Evolutionary conservation across 2,113 vertebrate genomes (phyloP), one percentile per base, ranked within the genome.

Genomic region (Gallinago media): DNA sequence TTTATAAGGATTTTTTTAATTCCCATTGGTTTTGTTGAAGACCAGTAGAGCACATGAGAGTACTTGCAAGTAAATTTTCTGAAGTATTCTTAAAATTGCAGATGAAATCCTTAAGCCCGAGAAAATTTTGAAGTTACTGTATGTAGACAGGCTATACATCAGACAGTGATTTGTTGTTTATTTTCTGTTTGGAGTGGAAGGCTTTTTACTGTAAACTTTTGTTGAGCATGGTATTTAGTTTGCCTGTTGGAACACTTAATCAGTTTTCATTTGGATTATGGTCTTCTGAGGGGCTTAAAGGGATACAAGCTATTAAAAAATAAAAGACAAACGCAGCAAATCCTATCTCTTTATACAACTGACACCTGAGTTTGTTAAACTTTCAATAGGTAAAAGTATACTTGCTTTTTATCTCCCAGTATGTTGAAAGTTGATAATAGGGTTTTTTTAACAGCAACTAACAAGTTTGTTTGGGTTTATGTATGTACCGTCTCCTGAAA

Each of bases 131-230:
- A 90, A 85, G 56, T 89, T 90, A 38, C 20, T 82, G 18, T 70
- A 18, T 80, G 21, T 79, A 83, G 70, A 66, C 8, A 29, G 67
- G 44, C 20, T 65, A 42, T 59, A 55, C 11, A n/a, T 38, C 59
- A 65, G 25, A 81, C 40, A 80, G 32, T 4, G 21, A 46, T 76
- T 79, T 89, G 20, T 67, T 94, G 31, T 77, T 95, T 86, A 52
- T 92, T 95, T 94, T 96, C 17, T 85, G 61, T 95, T 95, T 95
- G 80, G 77, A 95, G 52, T 71, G 54, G 52, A 72, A 66, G 40
- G 27, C 52, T 72, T 92, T 92, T 62, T 92, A 47, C 59, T 90
- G 75, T 89, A 96, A 89, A 85, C 59, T 90, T 88, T 23, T 67
- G 78, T 66, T 90, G 61, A 94, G 67, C 59, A 26, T 74, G 67